A percentile compares a stretch with the other conserved stretches of the same genome.
Conservation (phyloP, 2,113 vertebrate species). For the Saimiri boliviensis region DNA sequence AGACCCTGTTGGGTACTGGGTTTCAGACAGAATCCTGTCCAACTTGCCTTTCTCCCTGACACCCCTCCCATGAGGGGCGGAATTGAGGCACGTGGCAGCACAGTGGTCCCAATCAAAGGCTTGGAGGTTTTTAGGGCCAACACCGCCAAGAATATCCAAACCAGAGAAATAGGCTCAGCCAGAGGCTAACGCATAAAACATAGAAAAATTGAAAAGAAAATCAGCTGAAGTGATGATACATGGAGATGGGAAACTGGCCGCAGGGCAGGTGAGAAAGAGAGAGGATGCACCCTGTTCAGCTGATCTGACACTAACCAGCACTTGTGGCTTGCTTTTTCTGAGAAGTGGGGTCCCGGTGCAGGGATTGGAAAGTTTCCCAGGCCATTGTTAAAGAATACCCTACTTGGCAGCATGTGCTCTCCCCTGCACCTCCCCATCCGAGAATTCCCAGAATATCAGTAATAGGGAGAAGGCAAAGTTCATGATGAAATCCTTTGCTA, state of each 20-base stretch:
- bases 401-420: background rate
- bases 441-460: background rate
- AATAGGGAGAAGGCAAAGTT: background rate
- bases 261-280: background rate
- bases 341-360: background rate
- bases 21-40: background rate
- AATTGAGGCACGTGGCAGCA: background rate
- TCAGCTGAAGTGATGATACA: accelerated
- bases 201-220: background rate
- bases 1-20: no score
- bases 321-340: background rate
- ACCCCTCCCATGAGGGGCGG: accelerated
- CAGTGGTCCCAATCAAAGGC: background rate
- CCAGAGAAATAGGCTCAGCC: background rate
- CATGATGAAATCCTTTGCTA: background rate
- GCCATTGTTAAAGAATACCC: background rate
- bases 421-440: background rate
- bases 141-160: background rate
- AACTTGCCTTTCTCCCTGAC: background rate
- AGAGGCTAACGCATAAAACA: background rate
- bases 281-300: accelerated
- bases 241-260: background rate
- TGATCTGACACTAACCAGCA: background rate
- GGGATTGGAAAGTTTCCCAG: background rate
- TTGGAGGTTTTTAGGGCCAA: background rate